These are phyloP conservation scores for Lontra canadensis DNA, from an alignment of 2,113 vertebrate species.

Conservation along the genomic window DNA sequence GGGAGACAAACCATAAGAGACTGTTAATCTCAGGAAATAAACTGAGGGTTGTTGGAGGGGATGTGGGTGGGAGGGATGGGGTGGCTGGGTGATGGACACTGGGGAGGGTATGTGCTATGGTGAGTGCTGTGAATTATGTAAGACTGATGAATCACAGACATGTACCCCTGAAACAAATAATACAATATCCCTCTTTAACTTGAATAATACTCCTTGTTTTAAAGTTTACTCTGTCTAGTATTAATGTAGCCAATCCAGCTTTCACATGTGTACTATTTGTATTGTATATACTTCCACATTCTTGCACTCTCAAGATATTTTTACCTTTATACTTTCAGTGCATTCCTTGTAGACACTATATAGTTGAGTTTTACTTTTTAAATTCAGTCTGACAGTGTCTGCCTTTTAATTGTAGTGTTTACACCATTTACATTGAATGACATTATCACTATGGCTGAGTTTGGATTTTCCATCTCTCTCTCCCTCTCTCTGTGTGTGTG, in stretches of 20 bases:
- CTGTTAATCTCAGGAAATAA: too few species aligned
- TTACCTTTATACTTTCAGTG: not conserved
- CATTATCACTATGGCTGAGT: not conserved
- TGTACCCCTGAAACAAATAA: too few species aligned
- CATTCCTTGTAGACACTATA: not conserved
- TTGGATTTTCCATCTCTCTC: not conserved
- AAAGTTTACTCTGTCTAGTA: not conserved
- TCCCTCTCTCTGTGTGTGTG: too few species aligned
- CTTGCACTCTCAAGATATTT: not conserved
- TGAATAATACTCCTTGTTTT: not conserved
- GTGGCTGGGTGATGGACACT: too few species aligned
- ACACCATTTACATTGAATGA: not conserved
- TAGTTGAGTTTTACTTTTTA: not conserved
- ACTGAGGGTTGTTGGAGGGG: too few species aligned
- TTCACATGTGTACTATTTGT: not conserved
- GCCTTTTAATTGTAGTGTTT: not conserved
- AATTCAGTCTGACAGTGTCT: not conserved
- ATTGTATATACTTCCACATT: not conserved
- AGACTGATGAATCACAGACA: too few species aligned
- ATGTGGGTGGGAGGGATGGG: too few species aligned
- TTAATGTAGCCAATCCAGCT: not conserved
- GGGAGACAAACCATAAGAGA: too few species aligned
- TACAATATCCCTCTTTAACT: not conserved
- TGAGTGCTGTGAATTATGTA: too few species aligned
- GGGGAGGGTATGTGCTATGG: too few species aligned